Evolutionary conservation across 2,888 invertebrate genomes (phyloP).

Genomic region (Dasysyrphus albostriatus): DNA sequence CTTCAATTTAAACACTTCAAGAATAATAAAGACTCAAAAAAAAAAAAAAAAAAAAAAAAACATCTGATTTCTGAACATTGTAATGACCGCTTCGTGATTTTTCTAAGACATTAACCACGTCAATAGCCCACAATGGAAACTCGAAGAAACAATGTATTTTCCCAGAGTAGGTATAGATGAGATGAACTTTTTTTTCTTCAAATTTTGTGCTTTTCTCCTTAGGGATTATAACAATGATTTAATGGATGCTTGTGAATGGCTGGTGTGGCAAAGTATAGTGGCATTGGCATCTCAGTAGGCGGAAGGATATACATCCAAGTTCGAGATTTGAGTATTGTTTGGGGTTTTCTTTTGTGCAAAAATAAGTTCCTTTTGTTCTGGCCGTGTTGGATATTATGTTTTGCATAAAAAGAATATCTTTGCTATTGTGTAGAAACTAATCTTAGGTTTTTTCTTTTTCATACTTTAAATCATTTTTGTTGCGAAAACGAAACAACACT

Average conservation of each 20-base stretch:
- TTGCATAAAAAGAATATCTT: slow-evolving; percentile 21
- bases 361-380: slow-evolving; percentile 8
- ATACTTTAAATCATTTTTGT: background rate
- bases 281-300: background rate
- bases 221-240: slow-evolving; percentile 31
- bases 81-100: slow-evolving; percentile 25
- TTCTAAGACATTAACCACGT: slow-evolving; percentile 15
- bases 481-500: background rate
- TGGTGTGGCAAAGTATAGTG: no score
- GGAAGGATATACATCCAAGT: background rate
- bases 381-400: slow-evolving; percentile 22
- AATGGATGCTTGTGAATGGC: slow-evolving; percentile 8
- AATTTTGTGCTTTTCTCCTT: slow-evolving; percentile 26
- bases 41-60: background rate
- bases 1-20: no score
- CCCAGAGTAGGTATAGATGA: slow-evolving; percentile 1
- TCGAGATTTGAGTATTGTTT: slow-evolving; percentile 29
- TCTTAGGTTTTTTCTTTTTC: background rate
- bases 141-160: slow-evolving; percentile 15
- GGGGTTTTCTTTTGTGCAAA: slow-evolving; percentile 1
- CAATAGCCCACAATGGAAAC: slow-evolving; percentile 15
- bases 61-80: background rate
- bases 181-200: slow-evolving; percentile 23
- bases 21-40: background rate
- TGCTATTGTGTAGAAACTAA: slow-evolving; percentile 20